Evolutionary conservation across 2,113 vertebrate genomes (phyloP).

Genomic region (Zapus hudsonius): DNA sequence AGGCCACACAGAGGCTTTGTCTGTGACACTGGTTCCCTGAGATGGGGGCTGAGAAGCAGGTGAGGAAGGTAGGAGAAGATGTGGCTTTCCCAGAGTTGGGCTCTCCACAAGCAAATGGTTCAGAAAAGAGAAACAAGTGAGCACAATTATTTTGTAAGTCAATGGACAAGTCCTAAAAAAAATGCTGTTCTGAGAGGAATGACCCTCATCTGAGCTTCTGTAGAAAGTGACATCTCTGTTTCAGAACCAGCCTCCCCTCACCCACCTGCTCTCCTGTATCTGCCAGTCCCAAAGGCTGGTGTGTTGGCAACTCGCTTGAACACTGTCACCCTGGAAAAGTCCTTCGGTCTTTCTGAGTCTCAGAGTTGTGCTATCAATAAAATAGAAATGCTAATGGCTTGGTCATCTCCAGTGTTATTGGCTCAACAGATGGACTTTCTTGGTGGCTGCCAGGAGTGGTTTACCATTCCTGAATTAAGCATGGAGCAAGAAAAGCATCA

Average conservation of each 20-base stretch:
- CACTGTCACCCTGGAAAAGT: too few relatives aligned
- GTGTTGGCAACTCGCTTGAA: accelerated
- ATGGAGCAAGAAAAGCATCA: not conserved
- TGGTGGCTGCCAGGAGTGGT: not conserved
- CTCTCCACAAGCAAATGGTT: not conserved
- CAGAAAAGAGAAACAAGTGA: not conserved
- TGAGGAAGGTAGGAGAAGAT: accelerated
- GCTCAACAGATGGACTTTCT: accelerated
- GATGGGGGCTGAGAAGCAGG: not conserved
- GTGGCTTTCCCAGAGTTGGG: not conserved
- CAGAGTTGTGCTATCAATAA: not conserved
- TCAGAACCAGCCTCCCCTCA: not conserved
- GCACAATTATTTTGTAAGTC: not conserved
- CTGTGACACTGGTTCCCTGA: accelerated
- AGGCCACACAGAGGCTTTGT: accelerated
- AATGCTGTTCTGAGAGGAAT: not conserved
- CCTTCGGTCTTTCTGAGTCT: not conserved
- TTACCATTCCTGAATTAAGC: not conserved
- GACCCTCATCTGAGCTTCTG: not conserved
- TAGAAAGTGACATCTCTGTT: not conserved
- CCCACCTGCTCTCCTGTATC: not conserved
- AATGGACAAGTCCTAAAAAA: not conserved
- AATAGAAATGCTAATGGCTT: not conserved
- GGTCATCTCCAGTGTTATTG: not conserved
- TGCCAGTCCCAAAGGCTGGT: not conserved